Conservation (phyloP, 1,140 invertebrate species). For the Dendrolimus punctatus region DNA sequence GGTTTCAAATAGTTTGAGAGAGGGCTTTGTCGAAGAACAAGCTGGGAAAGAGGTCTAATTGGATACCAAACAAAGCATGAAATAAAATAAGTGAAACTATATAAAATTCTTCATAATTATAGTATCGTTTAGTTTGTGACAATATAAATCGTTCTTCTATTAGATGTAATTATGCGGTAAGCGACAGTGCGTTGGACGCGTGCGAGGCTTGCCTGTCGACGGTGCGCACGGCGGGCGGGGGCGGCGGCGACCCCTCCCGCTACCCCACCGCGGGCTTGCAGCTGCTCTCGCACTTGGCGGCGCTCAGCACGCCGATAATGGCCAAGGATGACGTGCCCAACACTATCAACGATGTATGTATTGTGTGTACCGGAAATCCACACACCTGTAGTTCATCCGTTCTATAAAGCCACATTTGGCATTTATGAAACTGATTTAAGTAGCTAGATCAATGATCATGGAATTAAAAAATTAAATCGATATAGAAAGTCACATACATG, state of each 20-base stretch:
- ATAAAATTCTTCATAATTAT: too few relatives aligned
- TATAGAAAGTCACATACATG: too few relatives aligned
- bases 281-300: constrained; percentile 41
- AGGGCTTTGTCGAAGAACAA: too few relatives aligned
- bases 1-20: too few relatives aligned
- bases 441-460: too few relatives aligned
- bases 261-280: constrained; percentile 36
- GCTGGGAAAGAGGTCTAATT: too few relatives aligned
- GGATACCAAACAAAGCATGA: too few relatives aligned
- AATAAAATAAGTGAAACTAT: too few relatives aligned
- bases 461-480: too few relatives aligned
- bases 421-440: too few relatives aligned
- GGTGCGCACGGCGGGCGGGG: constrained; percentile 42
- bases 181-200: constrained; percentile 48
- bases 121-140: too few relatives aligned
- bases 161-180: constrained; percentile 42
- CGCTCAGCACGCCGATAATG: constrained; percentile 41
- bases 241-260: constrained; percentile 13
- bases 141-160: not conserved
- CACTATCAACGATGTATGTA: constrained; percentile 49
- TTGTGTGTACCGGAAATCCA: not conserved
- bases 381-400: not conserved
- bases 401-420: not conserved
- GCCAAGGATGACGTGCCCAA: constrained; percentile 41
- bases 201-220: constrained; percentile 56